Base-by-base conservation (phyloP, 2,113 vertebrate species). In the Atrichornis clamosus region DNA sequence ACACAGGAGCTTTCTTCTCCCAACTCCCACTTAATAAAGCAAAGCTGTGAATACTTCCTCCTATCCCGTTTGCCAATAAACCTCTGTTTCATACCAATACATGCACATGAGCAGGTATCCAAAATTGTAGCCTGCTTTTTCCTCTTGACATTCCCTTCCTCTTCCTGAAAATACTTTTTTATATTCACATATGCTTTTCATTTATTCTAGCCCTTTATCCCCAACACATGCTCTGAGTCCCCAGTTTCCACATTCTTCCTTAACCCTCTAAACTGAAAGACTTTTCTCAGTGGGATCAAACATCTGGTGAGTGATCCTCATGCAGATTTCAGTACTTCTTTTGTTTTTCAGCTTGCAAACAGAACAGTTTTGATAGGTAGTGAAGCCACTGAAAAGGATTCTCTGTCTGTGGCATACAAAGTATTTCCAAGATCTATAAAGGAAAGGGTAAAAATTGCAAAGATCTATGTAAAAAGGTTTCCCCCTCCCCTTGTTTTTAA, bases 101-200 rank as follows among this genome's bases (percentile, higher is more conserved):
- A 39, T 2, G 5, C 26, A 53, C 1, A 1, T 12, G 15, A 78
- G 33, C n/a, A 81, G 28, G 23, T 73, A 89, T 65, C 27, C 37
- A 83, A 35, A 85, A 76, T 0, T 21, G 27, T 21, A 72, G 39
- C 52, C 79, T 27, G 16, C 21, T 79, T 89, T 84, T 52, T 91
- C 30, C 55, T 59, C 39, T 83, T 80, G 41, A 62, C 22, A 19
- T 32, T 55, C 8, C 17, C 26, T 15, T 15, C 22, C 3, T 18
- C 22, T 32, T 67, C n/a, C 68, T 44, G 9, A 6, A 85, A 79
- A 32, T 59, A n/a, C 7, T 46, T 79, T 53, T 62, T 68, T 44
- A 55, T 17, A 74, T 63, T 84, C 82, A 85, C 87, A 96, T 76
- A 84, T 92, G 93, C 32, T 90, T 97, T 72, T 47, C 49, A 94